Percentiles rank a stretch among this genome's conserved stretches.
Evolutionary conservation across 2,797 vertebrate genomes (phyloP).

Genomic region (Apogon talboti): DNA sequence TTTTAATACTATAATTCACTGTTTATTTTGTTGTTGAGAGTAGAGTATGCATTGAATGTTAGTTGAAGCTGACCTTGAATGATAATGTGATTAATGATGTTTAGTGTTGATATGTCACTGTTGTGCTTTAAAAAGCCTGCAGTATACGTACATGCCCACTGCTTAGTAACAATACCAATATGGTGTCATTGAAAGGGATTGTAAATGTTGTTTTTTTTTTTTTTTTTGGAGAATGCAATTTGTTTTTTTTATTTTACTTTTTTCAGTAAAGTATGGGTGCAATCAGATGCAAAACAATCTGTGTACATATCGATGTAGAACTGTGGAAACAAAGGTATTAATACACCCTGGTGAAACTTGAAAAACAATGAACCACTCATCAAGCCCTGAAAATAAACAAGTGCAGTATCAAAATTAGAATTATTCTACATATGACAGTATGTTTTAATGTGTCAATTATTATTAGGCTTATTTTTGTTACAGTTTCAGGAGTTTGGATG

Average conservation of each 20-base stretch:
- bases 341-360: constrained; percentile 76
- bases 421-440: constrained; percentile 42
- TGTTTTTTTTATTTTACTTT: constrained; percentile 62
- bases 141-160: constrained; percentile 50
- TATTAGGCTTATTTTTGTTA: constrained; percentile 44
- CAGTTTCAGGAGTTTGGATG: constrained; percentile 61
- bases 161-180: constrained; percentile 52
- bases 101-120: constrained; percentile 61
- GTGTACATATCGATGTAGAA: constrained; percentile 68
- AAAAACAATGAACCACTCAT: constrained; percentile 55
- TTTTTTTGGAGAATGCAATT: constrained; percentile 42
- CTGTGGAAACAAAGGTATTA: constrained; percentile 55
- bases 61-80: constrained; percentile 70
- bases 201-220: constrained; percentile 69
- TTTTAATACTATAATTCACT: constrained; percentile 61
- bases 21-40: constrained; percentile 57
- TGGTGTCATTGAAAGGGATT: constrained; percentile 78
- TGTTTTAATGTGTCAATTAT: constrained; percentile 52
- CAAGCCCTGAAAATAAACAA: constrained; percentile 50
- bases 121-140: constrained; percentile 54
- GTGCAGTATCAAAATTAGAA: constrained; percentile 39
- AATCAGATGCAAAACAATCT: constrained; percentile 58
- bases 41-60: constrained; percentile 70
- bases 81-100: constrained; percentile 64
- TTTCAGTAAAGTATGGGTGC: constrained; percentile 67